These are phyloP conservation scores for Odocoileus hemionus DNA, from an alignment of 2,113 vertebrate genomes.

Conservation along the genomic window DNA sequence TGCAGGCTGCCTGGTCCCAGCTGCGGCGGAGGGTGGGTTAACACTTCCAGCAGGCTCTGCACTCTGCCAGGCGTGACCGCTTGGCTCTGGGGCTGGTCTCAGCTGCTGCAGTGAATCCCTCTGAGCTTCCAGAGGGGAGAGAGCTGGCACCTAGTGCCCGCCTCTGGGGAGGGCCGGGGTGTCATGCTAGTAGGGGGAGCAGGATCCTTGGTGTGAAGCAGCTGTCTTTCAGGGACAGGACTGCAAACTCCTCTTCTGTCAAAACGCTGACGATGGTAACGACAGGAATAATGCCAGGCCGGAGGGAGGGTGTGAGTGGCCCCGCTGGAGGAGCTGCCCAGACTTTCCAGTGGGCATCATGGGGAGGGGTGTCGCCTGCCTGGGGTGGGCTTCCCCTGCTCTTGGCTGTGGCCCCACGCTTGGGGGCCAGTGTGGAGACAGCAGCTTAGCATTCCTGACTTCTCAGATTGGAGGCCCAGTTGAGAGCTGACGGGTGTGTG, in stretches of 20 bases:
- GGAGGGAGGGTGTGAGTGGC: not conserved
- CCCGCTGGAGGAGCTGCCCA: not conserved
- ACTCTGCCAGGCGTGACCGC: not conserved
- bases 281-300: not conserved
- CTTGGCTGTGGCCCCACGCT: not conserved
- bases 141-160: not conserved
- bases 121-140: not conserved
- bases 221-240: not conserved
- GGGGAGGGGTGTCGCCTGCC: not conserved
- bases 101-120: not conserved
- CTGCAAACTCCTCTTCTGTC: not conserved
- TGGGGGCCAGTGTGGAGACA: not conserved
- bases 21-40: rapidly evolving
- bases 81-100: not conserved
- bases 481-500: not conserved
- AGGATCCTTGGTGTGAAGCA: not conserved
- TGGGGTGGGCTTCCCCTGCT: not conserved
- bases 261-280: not conserved
- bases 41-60: not conserved
- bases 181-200: not conserved
- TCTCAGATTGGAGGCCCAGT: conserved; percentile 50
- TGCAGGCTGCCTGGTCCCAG: not conserved
- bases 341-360: not conserved
- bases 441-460: conserved; percentile 52
- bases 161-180: not conserved